Evolutionary conservation across 92 coral and sea anemone species (phyloP).

Genomic region (Epizoanthus rinbou): DNA sequence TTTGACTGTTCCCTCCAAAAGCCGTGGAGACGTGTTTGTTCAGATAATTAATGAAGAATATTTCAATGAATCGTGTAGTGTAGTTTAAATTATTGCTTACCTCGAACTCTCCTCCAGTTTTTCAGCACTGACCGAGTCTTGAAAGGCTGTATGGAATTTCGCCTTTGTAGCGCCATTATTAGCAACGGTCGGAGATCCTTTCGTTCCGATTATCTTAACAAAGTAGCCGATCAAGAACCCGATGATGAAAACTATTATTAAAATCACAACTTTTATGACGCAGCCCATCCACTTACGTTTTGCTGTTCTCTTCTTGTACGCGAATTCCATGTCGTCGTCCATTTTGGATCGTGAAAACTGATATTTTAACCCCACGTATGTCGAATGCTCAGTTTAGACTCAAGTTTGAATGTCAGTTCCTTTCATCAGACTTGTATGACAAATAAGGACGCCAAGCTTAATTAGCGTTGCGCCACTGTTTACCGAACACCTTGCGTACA

Average conservation of each 20-base stretch:
- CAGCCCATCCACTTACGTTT: conserved; percentile 9
- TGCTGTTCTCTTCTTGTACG: conserved; percentile 7
- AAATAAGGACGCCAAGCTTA: not conserved
- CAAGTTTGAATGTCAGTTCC: too few relatives aligned
- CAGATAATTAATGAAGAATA: too few relatives aligned
- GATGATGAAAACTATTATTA: conserved; percentile 19
- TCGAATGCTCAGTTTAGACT: too few relatives aligned
- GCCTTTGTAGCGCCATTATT: not conserved
- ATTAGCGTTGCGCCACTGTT: too few relatives aligned
- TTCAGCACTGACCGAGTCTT: conserved; percentile 29
- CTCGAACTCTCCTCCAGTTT: conserved; percentile 27
- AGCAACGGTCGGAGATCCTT: not conserved
- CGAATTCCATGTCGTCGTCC: conserved; percentile 26
- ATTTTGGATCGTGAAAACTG: not conserved
- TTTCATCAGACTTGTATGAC: not conserved
- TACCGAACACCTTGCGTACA: too few relatives aligned
- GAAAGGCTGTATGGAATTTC: conserved; percentile 35
- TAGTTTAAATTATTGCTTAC: not conserved
- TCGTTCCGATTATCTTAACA: not conserved
- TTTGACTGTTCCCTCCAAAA: too few relatives aligned
- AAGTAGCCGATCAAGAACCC: conserved; percentile 37
- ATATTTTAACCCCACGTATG: not conserved
- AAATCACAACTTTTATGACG: not conserved
- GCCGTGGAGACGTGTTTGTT: too few relatives aligned
- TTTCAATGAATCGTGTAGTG: too few relatives aligned